These are phyloP conservation scores for Protosalanx chinensis DNA, from an alignment of 2,797 vertebrate species.

Conservation along the genomic window DNA sequence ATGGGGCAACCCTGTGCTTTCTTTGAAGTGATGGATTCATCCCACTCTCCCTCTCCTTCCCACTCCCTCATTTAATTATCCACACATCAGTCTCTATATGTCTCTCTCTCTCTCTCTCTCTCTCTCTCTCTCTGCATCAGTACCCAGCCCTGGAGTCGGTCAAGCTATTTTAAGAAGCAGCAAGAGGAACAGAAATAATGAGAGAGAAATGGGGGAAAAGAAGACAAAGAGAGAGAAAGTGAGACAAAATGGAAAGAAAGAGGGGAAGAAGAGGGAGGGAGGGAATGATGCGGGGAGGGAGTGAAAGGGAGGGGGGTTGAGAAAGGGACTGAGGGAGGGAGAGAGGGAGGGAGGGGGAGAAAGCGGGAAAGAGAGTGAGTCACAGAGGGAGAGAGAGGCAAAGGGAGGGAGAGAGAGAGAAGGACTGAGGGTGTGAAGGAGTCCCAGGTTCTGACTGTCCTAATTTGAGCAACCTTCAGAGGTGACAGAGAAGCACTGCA, in stretches of 20 bases:
- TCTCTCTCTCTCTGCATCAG: slow-evolving; percentile 23
- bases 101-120: slow-evolving; percentile 28
- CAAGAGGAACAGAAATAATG: slow-evolving; percentile 2
- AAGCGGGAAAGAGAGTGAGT: background rate
- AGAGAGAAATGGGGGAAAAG: background rate
- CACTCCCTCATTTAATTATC: slow-evolving; percentile 20
- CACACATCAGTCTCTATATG: background rate
- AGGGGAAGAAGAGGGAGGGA: background rate
- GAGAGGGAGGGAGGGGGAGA: background rate
- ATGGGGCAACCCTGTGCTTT: slow-evolving; percentile 30
- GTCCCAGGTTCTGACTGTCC: slow-evolving; percentile 49
- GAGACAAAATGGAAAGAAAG: background rate
- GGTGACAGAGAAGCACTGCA: slow-evolving; percentile 44
- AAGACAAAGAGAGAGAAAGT: background rate
- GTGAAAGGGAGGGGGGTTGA: background rate
- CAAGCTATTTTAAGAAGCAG: slow-evolving; percentile 41
- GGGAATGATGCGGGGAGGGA: background rate
- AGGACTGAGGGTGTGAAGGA: slow-evolving; percentile 25
- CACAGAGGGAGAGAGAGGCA: background rate
- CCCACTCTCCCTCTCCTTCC: slow-evolving; percentile 2
- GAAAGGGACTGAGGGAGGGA: background rate
- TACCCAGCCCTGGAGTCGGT: slow-evolving; percentile 23
- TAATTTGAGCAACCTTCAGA: slow-evolving; percentile 55
- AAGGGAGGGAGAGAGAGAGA: background rate
- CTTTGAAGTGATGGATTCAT: slow-evolving; percentile 29